Percentiles rank a stretch among this genome's conserved stretches.
Evolutionary conservation across 2,797 vertebrate genomes (phyloP).

Genomic region (Sphenopsis melanotis): DNA sequence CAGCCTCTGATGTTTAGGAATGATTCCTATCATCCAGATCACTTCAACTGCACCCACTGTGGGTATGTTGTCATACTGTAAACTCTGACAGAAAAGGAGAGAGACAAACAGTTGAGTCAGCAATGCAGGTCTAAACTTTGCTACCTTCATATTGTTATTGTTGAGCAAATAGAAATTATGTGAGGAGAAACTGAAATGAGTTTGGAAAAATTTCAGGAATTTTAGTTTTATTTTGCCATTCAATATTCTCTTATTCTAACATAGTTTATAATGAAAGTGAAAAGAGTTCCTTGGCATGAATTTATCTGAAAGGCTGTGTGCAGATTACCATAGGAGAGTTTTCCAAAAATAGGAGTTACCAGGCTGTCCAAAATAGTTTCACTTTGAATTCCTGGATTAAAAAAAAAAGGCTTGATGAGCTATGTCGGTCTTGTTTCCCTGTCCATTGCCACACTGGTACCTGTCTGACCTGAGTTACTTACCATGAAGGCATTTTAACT

Average conservation of each 20-base stretch:
- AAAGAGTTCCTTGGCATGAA: not conserved
- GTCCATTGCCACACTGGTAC: not conserved
- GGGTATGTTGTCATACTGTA: slow-evolving; percentile 60
- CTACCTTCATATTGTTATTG: not conserved
- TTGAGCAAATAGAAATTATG: not conserved
- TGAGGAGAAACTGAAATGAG: not conserved
- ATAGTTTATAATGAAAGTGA: not conserved
- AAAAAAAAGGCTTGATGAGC: not conserved
- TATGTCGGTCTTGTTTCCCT: not conserved
- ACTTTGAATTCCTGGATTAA: not conserved
- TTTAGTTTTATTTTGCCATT: not conserved
- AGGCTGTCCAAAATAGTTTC: not conserved
- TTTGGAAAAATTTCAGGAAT: not conserved
- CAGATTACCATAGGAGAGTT: not conserved
- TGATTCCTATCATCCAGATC: slow-evolving; percentile 76
- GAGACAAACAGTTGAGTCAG: not conserved
- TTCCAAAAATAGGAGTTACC: not conserved
- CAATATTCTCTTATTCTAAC: not conserved
- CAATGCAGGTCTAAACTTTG: not conserved
- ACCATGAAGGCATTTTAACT: not conserved
- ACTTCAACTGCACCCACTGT: slow-evolving; percentile 79
- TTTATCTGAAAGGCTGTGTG: not conserved
- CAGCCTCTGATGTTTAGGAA: slow-evolving; percentile 77
- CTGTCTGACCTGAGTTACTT: not conserved
- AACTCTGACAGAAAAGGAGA: not conserved